Percentiles rank a stretch among this genome's conserved stretches.
These are phyloP conservation scores for Serilophus lunatus DNA, from an alignment of 2,113 vertebrate species.

Conservation along the genomic window DNA sequence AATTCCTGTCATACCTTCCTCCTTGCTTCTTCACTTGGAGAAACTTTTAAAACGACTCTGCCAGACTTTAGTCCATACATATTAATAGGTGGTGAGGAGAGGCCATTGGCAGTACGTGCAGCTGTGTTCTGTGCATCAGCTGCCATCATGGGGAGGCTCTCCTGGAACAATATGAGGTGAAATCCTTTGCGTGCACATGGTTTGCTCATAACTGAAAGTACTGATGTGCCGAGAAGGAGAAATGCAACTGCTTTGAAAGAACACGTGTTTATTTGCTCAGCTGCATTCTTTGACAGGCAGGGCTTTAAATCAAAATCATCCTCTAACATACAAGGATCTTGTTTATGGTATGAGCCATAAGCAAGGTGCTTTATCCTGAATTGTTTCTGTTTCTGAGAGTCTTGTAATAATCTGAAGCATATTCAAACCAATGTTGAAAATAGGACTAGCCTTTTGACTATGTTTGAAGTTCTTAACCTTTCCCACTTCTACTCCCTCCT, in stretches of 20 bases:
- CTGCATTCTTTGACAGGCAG: not conserved
- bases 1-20: not conserved
- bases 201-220: not conserved
- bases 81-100: not conserved
- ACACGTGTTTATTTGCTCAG: not conserved
- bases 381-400: not conserved
- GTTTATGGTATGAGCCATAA: not conserved
- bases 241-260: not conserved
- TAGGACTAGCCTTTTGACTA: not conserved
- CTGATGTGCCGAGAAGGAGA: not conserved
- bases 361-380: not conserved
- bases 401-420: not conserved
- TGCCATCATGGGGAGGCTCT: not conserved
- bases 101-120: not conserved
- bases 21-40: not conserved
- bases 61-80: not conserved
- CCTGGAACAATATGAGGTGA: not conserved
- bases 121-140: not conserved
- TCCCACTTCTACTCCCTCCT: not conserved
- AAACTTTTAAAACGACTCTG: not conserved
- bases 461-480: slow-evolving; percentile 29
- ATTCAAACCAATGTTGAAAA: not conserved
- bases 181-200: not conserved
- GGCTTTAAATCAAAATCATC: not conserved
- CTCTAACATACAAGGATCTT: not conserved